Base-by-base conservation (phyloP, 2,888 invertebrate genomes). In the Troides oblongomaculatus region DNA sequence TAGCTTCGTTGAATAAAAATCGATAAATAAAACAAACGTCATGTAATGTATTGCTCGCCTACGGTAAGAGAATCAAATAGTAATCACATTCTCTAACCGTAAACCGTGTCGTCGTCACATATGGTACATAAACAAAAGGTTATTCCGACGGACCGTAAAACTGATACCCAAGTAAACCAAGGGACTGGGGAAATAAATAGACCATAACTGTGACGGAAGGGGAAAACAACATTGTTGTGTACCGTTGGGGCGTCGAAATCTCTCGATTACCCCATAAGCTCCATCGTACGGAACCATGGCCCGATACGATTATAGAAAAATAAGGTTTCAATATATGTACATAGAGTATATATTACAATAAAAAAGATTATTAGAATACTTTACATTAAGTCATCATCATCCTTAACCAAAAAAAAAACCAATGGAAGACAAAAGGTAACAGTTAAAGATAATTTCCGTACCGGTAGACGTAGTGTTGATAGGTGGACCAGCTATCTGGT, bases 191-290 rank as follows among this genome's bases (percentile, higher is more conserved):
- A 60, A 61, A 61, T 36, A 61, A 61, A 61, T 61, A 61, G 39
- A 61, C 61, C n/a, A 61, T 61, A n/a, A 43, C 61, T 21, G 39
- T 43, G 39, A 43, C 39, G n/a, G 61, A 61, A 61, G 61, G n/a
- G 39, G 61, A 61, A 43, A 43, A 61, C 61, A 61, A 60, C 60
- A 60, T 36, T 60, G 30, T 25, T 17, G 60, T 18, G 59, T 30
- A 17, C 10, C 60, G 60, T 14, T 60, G 25, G 5, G 60, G 30
- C 17, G 36, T 17, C 60, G 36, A 30, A 25, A 18, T 36, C 30
- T n/a, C 60, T 60, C 36, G 60, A 8, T 60, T 30, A 60, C 36
- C 8, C 14, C 30, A 17, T 30, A 60, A 60, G 18, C 36, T 25
- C 18, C 30, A 17, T 17, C n/a, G 25, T 8, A 17, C 14, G 2